Percentiles rank a stretch among this genome's conserved stretches.
These are phyloP conservation scores for Ardeotis arabs DNA, from an alignment of 2,113 vertebrate genomes.

Conservation along the genomic window DNA sequence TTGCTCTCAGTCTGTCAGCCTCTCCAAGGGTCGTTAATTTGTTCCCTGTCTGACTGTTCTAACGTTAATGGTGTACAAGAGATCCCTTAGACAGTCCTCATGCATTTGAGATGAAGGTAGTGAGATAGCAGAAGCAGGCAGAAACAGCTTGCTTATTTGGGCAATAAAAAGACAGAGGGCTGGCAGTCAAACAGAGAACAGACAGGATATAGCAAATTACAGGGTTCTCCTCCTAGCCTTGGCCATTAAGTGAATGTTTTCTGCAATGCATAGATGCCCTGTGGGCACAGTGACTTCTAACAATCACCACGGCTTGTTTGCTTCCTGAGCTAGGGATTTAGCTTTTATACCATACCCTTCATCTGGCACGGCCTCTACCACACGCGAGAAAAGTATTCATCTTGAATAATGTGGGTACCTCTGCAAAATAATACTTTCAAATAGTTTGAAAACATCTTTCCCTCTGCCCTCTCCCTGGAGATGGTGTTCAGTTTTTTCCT, in stretches of 20 bases:
- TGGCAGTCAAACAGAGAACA: constrained; percentile 57
- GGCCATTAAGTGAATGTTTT: constrained; percentile 39
- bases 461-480: neutral
- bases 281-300: constrained; percentile 37
- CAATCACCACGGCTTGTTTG: constrained; percentile 52
- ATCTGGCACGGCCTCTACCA: neutral
- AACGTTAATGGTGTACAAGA: constrained; percentile 4
- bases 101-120: constrained; percentile 48
- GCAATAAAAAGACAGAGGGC: constrained; percentile 58
- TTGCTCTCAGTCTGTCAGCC: constrained; percentile 20
- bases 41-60: neutral
- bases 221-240: constrained; percentile 38
- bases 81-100: neutral
- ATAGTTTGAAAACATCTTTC: neutral
- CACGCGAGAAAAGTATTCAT: neutral
- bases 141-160: constrained; percentile 52
- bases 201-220: constrained; percentile 63
- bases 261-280: constrained; percentile 52
- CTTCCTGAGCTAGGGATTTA: constrained; percentile 45
- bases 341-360: neutral
- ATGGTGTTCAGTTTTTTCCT: neutral
- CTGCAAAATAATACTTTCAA: neutral
- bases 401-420: neutral
- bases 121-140: constrained; percentile 30
- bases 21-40: constrained; percentile 23